phyloP scores from a whole-genome alignment of 2,113 vertebrate genomes.

The Spea multiplicata region DNA sequence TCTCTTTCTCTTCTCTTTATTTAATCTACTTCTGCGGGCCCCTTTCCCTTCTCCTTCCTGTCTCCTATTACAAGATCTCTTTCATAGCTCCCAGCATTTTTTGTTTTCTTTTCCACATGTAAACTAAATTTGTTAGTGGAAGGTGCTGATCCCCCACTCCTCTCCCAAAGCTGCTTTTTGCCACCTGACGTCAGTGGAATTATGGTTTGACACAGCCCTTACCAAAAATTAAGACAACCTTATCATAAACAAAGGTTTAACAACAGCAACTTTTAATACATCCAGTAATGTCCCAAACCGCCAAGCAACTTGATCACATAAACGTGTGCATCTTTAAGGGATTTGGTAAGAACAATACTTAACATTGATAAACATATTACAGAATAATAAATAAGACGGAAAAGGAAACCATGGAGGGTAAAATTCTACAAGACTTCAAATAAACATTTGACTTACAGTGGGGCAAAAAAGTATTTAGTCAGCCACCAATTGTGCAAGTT shows the following conservation, averaged over 20 bases:
- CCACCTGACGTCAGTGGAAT: conserved; percentile 46
- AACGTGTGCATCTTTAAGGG: no score
- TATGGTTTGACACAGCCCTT: conserved; percentile 32
- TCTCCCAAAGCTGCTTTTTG: conserved; percentile 38
- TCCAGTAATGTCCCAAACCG: no score
- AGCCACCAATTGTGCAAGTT: no score
- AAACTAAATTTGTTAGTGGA: conserved; percentile 50
- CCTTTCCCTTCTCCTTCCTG: conserved; percentile 43
- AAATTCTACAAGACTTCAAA: no score
- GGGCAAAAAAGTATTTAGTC: no score
- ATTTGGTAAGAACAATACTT: no score
- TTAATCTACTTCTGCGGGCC: conserved; percentile 47
- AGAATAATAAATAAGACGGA: no score
- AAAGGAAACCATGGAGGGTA: no score
- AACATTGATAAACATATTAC: no score
- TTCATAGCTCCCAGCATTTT: conserved; percentile 49
- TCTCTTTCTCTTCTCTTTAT: conserved; percentile 35
- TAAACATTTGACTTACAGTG: no score
- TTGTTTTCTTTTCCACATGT: conserved; percentile 49
- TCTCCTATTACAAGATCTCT: conserved; percentile 49
- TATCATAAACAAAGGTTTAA: conserved; percentile 36
- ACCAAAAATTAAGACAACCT: conserved; percentile 32
- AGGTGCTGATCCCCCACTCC: conserved; percentile 44
- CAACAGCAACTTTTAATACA: conserved; percentile 1
- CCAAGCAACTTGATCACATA: no score